phyloP scores from a whole-genome alignment of 2,113 vertebrate genomes.

The Solea solea region DNA sequence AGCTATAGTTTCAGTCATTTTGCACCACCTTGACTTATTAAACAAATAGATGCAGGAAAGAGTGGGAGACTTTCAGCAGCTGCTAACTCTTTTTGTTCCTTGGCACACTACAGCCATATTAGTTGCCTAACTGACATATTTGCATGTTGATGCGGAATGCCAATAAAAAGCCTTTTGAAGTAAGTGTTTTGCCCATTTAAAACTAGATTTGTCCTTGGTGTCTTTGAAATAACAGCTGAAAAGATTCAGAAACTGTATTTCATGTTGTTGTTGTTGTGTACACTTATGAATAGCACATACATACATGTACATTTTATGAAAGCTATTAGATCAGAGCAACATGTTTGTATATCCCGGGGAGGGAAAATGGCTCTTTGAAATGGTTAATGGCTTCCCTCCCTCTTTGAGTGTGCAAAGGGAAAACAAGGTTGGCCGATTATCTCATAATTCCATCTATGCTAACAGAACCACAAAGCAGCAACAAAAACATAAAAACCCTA shows the following conservation, averaged over 20 bases:
- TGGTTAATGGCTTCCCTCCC: slow-evolving; percentile 59
- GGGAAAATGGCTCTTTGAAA: slow-evolving; percentile 28
- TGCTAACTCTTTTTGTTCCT: slow-evolving; percentile 44
- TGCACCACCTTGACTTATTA: slow-evolving; percentile 47
- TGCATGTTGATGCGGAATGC: slow-evolving; percentile 47
- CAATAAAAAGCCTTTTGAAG: slow-evolving; percentile 53
- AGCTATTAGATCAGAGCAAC: slow-evolving; percentile 70
- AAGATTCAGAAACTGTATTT: slow-evolving; percentile 31
- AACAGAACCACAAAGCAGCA: slow-evolving; percentile 43
- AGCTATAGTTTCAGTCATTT: slow-evolving; percentile 21
- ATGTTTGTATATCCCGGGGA: slow-evolving; percentile 54
- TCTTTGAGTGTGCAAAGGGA: slow-evolving; percentile 40
- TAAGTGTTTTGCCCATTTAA: slow-evolving; percentile 49
- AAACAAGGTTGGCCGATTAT: slow-evolving; percentile 58
- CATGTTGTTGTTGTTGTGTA: slow-evolving; percentile 13
- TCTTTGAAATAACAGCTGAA: slow-evolving; percentile 48
- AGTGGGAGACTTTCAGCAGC: slow-evolving; percentile 44
- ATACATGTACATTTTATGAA: neutral
- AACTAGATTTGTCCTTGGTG: slow-evolving; percentile 63
- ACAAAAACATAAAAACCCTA: slow-evolving; percentile 34
- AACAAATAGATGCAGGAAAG: slow-evolving; percentile 48
- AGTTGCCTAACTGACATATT: slow-evolving; percentile 61
- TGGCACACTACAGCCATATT: slow-evolving; percentile 35
- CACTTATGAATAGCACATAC: slow-evolving; percentile 56
- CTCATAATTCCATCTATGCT: slow-evolving; percentile 55